Conservation (phyloP, 2,113 vertebrate species). For the Atrichornis clamosus region DNA sequence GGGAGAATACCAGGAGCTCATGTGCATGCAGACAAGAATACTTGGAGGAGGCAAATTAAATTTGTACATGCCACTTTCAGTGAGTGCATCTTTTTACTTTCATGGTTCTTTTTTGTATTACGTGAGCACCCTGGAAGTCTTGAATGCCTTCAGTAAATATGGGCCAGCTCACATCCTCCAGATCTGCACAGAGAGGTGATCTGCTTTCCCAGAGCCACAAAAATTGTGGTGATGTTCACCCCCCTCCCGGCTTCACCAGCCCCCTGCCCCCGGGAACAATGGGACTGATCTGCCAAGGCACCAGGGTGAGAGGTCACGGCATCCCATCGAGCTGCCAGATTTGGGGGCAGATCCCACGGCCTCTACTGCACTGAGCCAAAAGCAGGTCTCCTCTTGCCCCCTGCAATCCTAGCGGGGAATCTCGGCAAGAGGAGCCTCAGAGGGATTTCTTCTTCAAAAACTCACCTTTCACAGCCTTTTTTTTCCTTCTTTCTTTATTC, state of each 20-base stretch:
- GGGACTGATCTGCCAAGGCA: neutral
- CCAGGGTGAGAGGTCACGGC: slow-evolving; percentile 38
- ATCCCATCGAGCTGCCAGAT: slow-evolving; percentile 22
- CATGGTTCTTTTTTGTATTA: neutral
- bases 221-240: neutral
- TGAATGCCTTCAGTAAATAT: neutral
- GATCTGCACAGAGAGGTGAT: neutral
- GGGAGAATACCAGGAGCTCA: neutral
- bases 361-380: slow-evolving; percentile 17
- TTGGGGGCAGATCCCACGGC: slow-evolving; percentile 59
- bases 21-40: neutral
- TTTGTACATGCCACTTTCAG: neutral
- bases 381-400: slow-evolving; percentile 36
- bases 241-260: neutral
- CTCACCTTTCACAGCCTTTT: slow-evolving; percentile 17
- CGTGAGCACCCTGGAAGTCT: neutral
- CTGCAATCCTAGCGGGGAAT: slow-evolving; percentile 31
- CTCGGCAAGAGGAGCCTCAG: neutral
- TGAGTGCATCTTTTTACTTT: neutral
- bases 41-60: neutral
- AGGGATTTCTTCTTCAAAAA: slow-evolving; percentile 13
- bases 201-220: neutral
- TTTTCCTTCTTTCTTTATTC: rapidly evolving
- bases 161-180: neutral
- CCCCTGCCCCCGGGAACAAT: neutral